Percentiles rank a stretch among this genome's conserved stretches.
phyloP scores from a whole-genome alignment of 2,888 invertebrate genomes.

The Drosophila paranaensis region DNA sequence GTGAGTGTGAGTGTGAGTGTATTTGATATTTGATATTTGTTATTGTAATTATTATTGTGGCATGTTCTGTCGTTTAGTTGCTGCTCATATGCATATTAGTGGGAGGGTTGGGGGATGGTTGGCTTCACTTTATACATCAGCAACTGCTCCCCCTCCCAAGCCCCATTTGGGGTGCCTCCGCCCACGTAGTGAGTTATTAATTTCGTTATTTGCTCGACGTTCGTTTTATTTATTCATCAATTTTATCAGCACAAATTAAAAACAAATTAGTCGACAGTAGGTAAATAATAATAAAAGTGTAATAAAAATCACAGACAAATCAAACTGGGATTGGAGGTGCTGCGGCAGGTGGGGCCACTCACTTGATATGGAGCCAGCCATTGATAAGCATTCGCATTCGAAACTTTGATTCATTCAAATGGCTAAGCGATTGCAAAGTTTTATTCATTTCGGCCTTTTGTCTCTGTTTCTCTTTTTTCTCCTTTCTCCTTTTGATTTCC shows the following conservation, averaged over 20 bases:
- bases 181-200: slow-evolving; percentile 60
- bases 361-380: slow-evolving; percentile 35
- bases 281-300: slow-evolving; percentile 79
- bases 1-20: neutral
- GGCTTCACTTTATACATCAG: slow-evolving; percentile 16
- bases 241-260: slow-evolving; percentile 81
- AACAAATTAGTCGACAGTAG: slow-evolving; percentile 80
- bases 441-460: slow-evolving; percentile 47
- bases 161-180: no score
- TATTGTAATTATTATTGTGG: slow-evolving; percentile 59
- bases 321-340: neutral
- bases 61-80: slow-evolving; percentile 57
- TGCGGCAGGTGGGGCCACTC: neutral
- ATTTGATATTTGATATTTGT: slow-evolving; percentile 47
- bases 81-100: slow-evolving; percentile 13
- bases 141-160: neutral
- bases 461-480: no score
- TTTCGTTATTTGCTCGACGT: slow-evolving; percentile 69
- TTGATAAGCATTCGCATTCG: slow-evolving; percentile 53
- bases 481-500: slow-evolving; percentile 4
- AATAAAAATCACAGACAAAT: slow-evolving; percentile 71
- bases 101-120: neutral
- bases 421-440: slow-evolving; percentile 62
- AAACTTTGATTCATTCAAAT: slow-evolving; percentile 50
- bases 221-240: slow-evolving; percentile 74